Base-by-base conservation (phyloP, 2,888 invertebrate genomes). In the Margaritifera margaritifera region DNA sequence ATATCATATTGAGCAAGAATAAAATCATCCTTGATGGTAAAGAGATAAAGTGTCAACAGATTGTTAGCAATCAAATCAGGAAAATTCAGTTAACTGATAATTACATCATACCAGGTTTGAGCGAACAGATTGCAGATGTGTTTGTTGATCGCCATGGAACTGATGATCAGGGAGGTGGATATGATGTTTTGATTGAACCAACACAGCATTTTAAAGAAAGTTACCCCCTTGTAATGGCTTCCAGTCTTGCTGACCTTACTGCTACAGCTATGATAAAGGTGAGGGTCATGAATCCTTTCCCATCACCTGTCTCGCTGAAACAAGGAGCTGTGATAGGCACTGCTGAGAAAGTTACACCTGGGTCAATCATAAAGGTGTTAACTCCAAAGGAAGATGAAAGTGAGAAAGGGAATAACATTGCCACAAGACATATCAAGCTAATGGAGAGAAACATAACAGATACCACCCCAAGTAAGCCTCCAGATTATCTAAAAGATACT, bases 201-300 rank as follows among this genome's bases (percentile, higher is more conserved):
- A 69, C 62, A 11, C 42, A 54, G 1, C 8, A 52, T 5, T 70
- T 77, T 27, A 53, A 58, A 20, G 68, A 69, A 31, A 65, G 52
- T 15, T 67, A 76, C 62, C 69, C 63, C 11, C 25, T 78, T 6
- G 18, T 66, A 52, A 62, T 78, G 65, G 72, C 78, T 18, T 51
- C 69, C 18, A 65, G 68, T 22, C 60, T 74, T 20, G 71, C 70
- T 55, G 68, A 72, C 54, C 61, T 72, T 15, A 72, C 61, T 15
- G 19, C 61, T 31, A 54, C 25, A 25, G 54, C 63, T 20, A 74
- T 71, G 15, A 56, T 22, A 56, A 72, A 72, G 52, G 67, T 74
- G 1, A 68, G 74, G 18, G 42, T 78, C 18, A 52, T 74, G 31
- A 78, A 78, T 53, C 70, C 72, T 22, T 74, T 72, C 55, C 62